Evolutionary conservation across 2,888 invertebrate species (phyloP).

Genomic region (Synergus umbraculus): DNA sequence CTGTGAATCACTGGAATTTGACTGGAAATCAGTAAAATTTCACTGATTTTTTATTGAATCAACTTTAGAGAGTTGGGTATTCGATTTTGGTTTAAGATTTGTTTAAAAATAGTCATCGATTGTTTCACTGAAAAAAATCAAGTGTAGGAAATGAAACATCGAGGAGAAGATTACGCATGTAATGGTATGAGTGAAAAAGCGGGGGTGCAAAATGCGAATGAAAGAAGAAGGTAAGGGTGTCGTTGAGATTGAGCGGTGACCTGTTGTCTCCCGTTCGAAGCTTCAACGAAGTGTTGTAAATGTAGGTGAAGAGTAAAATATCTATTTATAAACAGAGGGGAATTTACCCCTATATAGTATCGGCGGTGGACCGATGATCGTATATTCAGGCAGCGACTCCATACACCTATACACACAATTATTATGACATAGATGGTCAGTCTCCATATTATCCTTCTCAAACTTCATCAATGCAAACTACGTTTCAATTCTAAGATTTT

Average conservation of each 20-base stretch:
- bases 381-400: constrained; percentile 48
- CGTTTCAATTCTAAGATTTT: not conserved
- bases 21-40: too few species aligned
- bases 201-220: not conserved
- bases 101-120: not conserved
- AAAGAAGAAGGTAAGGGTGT: constrained; percentile 1
- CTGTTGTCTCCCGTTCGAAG: constrained; percentile 77
- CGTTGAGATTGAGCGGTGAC: constrained; percentile 77
- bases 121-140: not conserved
- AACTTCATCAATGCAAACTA: not conserved
- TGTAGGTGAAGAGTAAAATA: constrained; percentile 75
- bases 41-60: too few species aligned
- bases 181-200: not conserved
- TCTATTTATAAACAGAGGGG: constrained; percentile 73
- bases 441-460: not conserved
- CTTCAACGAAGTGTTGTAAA: constrained; percentile 76
- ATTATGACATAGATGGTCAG: constrained; percentile 37
- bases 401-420: constrained; percentile 38
- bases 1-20: too few species aligned
- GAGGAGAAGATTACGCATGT: not conserved
- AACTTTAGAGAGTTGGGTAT: not conserved
- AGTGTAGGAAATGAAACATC: not conserved
- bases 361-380: constrained; percentile 11
- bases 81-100: not conserved
- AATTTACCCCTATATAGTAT: constrained; percentile 55